Percentiles rank a stretch among this genome's conserved stretches.
These are phyloP conservation scores for Oncorhynchus nerka DNA, from an alignment of 2,113 vertebrate species.

Conservation along the genomic window DNA sequence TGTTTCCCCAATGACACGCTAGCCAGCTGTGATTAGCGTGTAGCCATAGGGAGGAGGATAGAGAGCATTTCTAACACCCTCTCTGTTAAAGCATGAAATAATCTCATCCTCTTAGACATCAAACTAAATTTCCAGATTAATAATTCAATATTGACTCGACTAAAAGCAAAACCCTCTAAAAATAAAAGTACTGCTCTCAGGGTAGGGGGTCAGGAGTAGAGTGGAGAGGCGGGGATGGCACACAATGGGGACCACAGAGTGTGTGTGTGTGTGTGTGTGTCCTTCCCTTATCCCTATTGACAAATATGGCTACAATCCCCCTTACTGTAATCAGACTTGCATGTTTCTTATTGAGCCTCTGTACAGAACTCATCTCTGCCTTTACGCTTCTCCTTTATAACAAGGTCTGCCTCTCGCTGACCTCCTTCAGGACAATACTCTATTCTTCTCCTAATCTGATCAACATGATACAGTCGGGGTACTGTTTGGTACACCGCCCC, in stretches of 20 bases:
- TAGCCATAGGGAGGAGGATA: background rate
- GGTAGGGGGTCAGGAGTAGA: background rate
- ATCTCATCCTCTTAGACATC: constrained; percentile 30
- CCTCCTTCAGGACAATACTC: background rate
- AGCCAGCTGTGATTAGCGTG: background rate
- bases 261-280: constrained; percentile 4
- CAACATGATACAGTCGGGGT: background rate
- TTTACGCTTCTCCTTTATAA: no score
- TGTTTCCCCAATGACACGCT: background rate
- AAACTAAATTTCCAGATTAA: constrained; percentile 40
- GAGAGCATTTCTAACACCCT: constrained; percentile 9
- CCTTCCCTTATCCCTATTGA: background rate
- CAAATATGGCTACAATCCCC: background rate
- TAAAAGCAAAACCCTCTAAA: constrained; percentile 37
- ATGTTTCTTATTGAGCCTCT: background rate
- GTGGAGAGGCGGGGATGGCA: background rate
- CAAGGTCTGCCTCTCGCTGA: background rate
- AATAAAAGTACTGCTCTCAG: constrained; percentile 30
- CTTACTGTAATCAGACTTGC: background rate
- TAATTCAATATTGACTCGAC: constrained; percentile 44
- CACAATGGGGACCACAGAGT: background rate
- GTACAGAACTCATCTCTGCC: background rate
- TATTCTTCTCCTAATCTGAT: background rate
- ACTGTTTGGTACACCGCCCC: no score
- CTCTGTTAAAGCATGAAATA: constrained; percentile 14